Evolutionary conservation across 2,113 vertebrate genomes (phyloP), one percentile per base, ranked within the genome.

Genomic region (Harpagus bidentatus): DNA sequence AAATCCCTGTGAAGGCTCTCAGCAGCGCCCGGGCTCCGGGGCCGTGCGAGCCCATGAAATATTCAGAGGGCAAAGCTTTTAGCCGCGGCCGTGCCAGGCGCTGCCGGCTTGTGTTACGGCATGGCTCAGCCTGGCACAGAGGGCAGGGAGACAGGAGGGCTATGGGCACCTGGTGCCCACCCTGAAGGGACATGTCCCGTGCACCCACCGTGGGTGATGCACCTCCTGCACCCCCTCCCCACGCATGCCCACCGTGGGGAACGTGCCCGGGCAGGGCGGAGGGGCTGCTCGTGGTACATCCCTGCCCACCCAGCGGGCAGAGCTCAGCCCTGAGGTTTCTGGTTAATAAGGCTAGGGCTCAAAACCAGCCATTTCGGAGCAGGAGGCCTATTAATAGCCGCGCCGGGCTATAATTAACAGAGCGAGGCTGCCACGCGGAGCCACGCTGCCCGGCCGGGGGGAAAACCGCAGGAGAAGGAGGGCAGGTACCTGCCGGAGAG

Each of bases 391-490:
- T 95, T 95, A 95, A 97, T 97, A 97, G 84, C 58, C 43, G 1
- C 3, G 1, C 56, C 1, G 50, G 89, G 84, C 91, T 96, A 90
- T 97, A 97, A 97, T 96, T 97, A 97, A 95, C 93, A 28, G 72
- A 48, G 29, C 5, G 8, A 77, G 73, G 86, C 71, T 45, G 55
- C 48, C 86, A 38, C 25, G 7, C 10, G 40, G 95, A 94, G 82
- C 63, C 56, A 55, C 55, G 0, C 29, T 47, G 82, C 92, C 91
- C 43, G 2, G 72, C 32, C 2, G 2, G 3, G 23, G 91, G 72
- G 38, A 55, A 88, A 90, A 97, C 97, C 93, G 1, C 95, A 96
- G 85, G 78, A 11, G 19, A 43, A 93, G 87, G 72, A 86, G 65
- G 42, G 34, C 70, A 66, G 73, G 95, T 61, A 87, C 34, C 84